Conservation (phyloP, 2,113 vertebrate genomes). For the Coregonus clupeaformis region DNA sequence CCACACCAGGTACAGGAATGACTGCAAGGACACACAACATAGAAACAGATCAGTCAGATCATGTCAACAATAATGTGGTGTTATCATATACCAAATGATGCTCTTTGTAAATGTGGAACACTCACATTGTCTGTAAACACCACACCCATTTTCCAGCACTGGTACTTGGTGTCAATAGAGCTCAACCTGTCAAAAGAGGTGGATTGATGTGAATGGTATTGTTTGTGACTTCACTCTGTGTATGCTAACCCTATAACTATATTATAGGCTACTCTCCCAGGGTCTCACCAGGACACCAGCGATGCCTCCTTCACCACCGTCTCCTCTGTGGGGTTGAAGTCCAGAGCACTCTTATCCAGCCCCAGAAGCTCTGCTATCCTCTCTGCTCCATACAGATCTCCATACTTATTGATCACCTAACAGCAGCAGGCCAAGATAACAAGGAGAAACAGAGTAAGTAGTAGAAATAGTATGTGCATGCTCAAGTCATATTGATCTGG, state of each 20-base stretch:
- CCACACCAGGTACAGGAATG: conserved; percentile 95
- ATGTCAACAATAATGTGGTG: neutral
- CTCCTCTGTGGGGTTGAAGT: conserved; percentile 94
- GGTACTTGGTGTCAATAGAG: conserved; percentile 94
- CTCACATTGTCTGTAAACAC: conserved; percentile 98
- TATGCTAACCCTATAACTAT: neutral
- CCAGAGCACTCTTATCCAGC: conserved; percentile 93
- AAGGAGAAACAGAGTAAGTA: neutral
- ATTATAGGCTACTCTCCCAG: neutral
- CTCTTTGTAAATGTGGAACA: conserved; percentile 36
- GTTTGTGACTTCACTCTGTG: neutral
- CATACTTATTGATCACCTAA: conserved; percentile 98
- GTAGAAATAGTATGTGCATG: neutral
- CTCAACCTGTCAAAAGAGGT: conserved; percentile 82
- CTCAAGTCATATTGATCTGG: conserved; percentile 14
- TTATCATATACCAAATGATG: neutral
- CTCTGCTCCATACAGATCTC: conserved; percentile 93
- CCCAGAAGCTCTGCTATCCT: conserved; percentile 95
- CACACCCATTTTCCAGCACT: conserved; percentile 95
- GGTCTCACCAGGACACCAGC: conserved; percentile 87
- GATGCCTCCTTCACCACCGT: conserved; percentile 86
- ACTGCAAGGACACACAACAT: conserved; percentile 66
- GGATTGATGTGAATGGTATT: neutral
- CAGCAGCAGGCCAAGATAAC: neutral
- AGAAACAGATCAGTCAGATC: neutral